Evolutionary conservation across 1,140 invertebrate genomes (phyloP).

Genomic region (Gonioctena quinquepunctata): DNA sequence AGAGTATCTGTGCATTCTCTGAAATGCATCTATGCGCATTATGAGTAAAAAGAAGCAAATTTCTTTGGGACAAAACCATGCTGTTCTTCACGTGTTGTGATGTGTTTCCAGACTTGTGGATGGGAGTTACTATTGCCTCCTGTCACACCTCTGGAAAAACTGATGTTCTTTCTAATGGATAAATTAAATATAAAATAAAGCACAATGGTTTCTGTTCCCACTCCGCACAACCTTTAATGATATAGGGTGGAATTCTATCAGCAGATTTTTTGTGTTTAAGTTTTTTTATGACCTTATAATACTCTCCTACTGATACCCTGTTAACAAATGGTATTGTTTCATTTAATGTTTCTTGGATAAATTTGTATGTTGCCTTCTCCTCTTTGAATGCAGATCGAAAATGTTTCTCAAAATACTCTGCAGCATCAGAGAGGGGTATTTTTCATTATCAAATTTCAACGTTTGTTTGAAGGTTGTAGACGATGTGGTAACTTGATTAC

Average conservation of each 20-base stretch:
- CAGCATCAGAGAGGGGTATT: neutral
- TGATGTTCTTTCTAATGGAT: neutral
- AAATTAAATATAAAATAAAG: neutral
- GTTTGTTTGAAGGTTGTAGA: too few species aligned
- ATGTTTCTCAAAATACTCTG: neutral
- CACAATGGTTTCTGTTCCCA: neutral
- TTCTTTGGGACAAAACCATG: neutral
- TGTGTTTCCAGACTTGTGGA: neutral
- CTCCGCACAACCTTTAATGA: neutral
- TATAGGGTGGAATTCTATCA: neutral
- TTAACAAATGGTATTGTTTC: neutral
- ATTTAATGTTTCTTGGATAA: too few species aligned
- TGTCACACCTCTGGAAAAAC: neutral
- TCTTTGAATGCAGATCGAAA: neutral
- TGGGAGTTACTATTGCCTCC: neutral
- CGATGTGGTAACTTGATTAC: too few species aligned
- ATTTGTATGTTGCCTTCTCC: neutral
- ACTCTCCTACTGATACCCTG: neutral
- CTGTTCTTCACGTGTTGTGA: neutral
- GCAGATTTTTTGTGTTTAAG: too few species aligned
- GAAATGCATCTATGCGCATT: too few species aligned
- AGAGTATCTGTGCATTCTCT: too few species aligned
- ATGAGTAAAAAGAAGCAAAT: too few species aligned
- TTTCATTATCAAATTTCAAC: neutral
- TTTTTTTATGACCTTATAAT: neutral